Percentiles rank a stretch among this genome's conserved stretches.
phyloP scores from a whole-genome alignment of 2,797 vertebrate genomes.

The Crocodylus rhombifer region DNA sequence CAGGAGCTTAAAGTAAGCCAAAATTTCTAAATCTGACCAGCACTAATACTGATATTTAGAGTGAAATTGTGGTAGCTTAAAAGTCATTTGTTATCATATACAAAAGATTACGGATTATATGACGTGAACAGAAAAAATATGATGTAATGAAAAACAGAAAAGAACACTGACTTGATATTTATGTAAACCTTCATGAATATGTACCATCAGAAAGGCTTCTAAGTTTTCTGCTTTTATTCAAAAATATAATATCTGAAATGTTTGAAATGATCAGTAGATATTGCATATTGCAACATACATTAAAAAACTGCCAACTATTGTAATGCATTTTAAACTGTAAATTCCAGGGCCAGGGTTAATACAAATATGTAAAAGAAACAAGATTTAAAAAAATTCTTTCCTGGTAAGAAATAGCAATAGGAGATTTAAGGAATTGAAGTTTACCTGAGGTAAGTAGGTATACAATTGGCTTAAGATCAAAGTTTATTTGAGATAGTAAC shows the following conservation, averaged over 20 bases:
- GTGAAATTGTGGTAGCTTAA: neutral
- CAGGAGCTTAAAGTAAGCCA: neutral
- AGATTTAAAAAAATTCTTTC: neutral
- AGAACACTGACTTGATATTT: no score
- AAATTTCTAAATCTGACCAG: neutral
- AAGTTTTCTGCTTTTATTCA: neutral
- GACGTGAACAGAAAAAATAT: neutral
- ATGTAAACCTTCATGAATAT: no score
- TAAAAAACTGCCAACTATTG: neutral
- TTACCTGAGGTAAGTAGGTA: neutral
- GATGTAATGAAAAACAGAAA: neutral
- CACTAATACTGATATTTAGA: neutral
- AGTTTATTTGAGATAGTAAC: neutral
- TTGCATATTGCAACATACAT: neutral
- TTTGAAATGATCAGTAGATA: neutral
- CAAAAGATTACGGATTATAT: neutral
- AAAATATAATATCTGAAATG: neutral
- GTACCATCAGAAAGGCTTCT: no score
- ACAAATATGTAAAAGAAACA: neutral
- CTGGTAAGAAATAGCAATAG: neutral
- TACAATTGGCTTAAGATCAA: neutral
- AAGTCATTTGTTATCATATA: neutral
- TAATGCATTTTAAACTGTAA: neutral
- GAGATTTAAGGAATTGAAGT: neutral
- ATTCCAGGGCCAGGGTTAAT: neutral